Evolutionary conservation across 2,797 vertebrate genomes (phyloP).

Genomic region (Anguilla pacifica): DNA sequence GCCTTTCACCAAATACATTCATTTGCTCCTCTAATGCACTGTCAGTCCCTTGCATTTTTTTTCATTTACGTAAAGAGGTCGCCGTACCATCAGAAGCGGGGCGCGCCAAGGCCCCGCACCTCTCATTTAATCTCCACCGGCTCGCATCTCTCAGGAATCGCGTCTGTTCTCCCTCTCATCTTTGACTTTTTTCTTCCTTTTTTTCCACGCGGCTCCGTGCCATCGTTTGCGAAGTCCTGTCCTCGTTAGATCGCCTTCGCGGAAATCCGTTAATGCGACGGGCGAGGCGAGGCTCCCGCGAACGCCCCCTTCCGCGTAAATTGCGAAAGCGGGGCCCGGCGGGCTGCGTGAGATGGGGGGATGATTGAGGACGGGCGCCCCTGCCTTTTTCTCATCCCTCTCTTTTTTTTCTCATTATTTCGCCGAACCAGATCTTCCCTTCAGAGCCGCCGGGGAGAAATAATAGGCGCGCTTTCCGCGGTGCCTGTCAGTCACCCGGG

Average conservation of each 20-base stretch:
- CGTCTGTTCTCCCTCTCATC: not conserved
- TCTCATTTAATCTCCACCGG: not conserved
- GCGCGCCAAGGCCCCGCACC: not conserved
- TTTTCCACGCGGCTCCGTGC: not conserved
- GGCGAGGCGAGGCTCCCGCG: conserved; percentile 18
- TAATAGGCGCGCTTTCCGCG: not conserved
- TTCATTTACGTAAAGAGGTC: not conserved
- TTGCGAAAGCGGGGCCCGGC: conserved; percentile 10
- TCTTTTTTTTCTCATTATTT: not conserved
- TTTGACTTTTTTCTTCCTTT: not conserved
- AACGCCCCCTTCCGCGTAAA: not conserved
- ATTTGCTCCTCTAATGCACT: not conserved
- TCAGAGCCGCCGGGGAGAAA: not conserved
- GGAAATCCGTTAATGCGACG: conserved; percentile 29
- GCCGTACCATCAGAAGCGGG: not conserved
- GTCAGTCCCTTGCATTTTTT: conserved; percentile 2
- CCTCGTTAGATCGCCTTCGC: conserved; percentile 19
- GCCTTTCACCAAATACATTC: not conserved
- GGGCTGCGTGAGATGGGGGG: not conserved
- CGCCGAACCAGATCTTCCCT: not conserved
- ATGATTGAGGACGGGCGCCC: not conserved
- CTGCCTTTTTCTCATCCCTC: not conserved
- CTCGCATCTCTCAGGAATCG: conserved; percentile 26
- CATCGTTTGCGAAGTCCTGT: conserved; percentile 22
- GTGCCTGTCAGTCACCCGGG: conserved; percentile 21